These are phyloP conservation scores for Meiosimyza decipiens DNA, from an alignment of 2,888 invertebrate genomes.

Conservation along the genomic window DNA sequence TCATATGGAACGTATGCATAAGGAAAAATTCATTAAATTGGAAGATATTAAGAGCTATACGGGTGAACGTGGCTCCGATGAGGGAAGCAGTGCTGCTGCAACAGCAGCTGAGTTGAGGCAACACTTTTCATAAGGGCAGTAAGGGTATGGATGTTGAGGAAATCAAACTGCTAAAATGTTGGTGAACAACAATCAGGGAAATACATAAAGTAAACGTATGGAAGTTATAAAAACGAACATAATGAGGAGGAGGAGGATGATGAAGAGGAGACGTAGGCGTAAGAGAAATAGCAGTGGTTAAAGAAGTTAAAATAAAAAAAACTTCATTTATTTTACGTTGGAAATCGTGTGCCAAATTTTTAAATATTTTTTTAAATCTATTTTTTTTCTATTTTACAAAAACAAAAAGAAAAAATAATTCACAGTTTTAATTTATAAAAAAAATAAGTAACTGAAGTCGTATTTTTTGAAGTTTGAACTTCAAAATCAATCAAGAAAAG, in stretches of 20 bases:
- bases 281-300: conserved; percentile 10
- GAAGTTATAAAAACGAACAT: no score
- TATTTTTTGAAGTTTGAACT: conserved; percentile 17
- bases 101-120: conserved; percentile 58
- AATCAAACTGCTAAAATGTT: not conserved
- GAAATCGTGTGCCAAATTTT: conserved; percentile 65
- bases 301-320: no score
- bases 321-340: conserved; percentile 38
- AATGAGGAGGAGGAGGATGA: conserved; percentile 2
- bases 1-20: conserved; percentile 86
- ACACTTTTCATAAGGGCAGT: conserved; percentile 58
- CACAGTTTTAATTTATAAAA: conserved; percentile 24
- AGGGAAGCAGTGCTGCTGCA: conserved; percentile 41
- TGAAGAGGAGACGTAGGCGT: conserved; percentile 33
- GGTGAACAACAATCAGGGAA: conserved; percentile 17
- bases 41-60: conserved; percentile 64
- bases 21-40: conserved; percentile 70
- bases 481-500: not conserved
- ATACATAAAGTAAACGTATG: not conserved
- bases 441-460: not conserved
- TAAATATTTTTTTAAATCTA: conserved; percentile 4
- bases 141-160: no score
- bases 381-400: conserved; percentile 32
- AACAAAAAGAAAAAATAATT: conserved; percentile 10
- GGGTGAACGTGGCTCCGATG: conserved; percentile 43